Evolutionary conservation across 2,888 invertebrate genomes (phyloP), one percentile per base, ranked within the genome.

Genomic region (Unio delphinus): DNA sequence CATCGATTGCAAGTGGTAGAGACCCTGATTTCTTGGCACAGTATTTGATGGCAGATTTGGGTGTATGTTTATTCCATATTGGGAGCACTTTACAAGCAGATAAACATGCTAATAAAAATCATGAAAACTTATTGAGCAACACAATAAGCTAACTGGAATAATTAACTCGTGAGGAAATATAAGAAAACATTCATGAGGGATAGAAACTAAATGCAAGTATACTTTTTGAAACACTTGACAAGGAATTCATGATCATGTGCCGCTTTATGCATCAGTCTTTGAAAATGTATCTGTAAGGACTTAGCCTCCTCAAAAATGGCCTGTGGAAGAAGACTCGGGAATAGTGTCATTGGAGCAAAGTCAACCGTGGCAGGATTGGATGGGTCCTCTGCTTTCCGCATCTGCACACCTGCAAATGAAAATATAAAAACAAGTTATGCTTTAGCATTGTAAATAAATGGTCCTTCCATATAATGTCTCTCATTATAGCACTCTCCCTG

Each of bases 231-330:
- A 11, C 94, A 93, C 56, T 92, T 91, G 68, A 93, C 92, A 7
- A 96, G 91, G 87, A 96, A 96, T 26, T 93, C 93, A 72, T 93
- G 92, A 89, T 95, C 94, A 87, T 95, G 94, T 0, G 96, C 95
- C n/a, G 96, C 95, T 90, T 93, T 93, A 88, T 96, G 95, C 92
- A 95, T 94, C 2, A 96, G 91, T 86, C 94, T 93, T 90, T 96
- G 96, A 45, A 96, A 91, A 57, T 94, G 91, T 0, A 93, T 91
- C 89, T 96, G 96, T 55, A 96, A 90, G 34, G 92, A 92, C 0
- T 94, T 90, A 0, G 95, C 95, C 87, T 94, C 94, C 61, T 93
- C 91, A 87, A 95, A 95, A 88, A 95, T 94, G 23, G 92, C 91
- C 64, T 93, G 91, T 1, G 95, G 95, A 88, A 96, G 95, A 8